Base-by-base conservation (phyloP, 2,797 vertebrate species). In the Hoplostethus atlanticus region DNA sequence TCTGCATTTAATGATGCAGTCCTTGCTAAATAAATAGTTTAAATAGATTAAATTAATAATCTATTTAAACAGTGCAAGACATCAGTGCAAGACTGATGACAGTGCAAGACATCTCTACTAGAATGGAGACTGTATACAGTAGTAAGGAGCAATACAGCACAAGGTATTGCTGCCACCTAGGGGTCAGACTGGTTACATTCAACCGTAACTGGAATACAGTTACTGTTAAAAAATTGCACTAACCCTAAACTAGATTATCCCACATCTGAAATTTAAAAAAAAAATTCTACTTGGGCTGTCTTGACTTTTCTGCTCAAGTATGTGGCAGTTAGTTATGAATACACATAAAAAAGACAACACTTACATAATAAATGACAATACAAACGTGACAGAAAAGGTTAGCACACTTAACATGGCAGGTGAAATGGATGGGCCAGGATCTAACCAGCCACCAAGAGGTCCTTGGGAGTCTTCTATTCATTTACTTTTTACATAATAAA, bases 101-200 rank as follows among this genome's bases (percentile, higher is more conserved):
- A 28, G 28, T 28, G 3, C 28, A 28, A 28, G 28, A 28, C 28
- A 69, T 51, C 25, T 79, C 51, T 71, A 9, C 64, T 64, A 25
- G 17, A 3, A 12, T 2, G 6, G 2, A 1, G 55, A 48, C 15
- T 34, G 28, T 36, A 5, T 2, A n/a, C n/a, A n/a, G n/a, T n/a
- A 21, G 4, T 21, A 16, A 59, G 42, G 3, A 16, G 5, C 16
- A 50, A 17, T 21, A 58, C 1, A n/a, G 10, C 10, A 21, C 2
- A 74, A 8, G 6, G 16, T 42, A 44, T 61, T 83, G 72, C 78
- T 86, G 71, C 82, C 84, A 77, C 71, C 90, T 87, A 48, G 7
- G 71, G 82, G 65, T 44, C n/a, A 80, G 31, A 80, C 15, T 7
- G 9, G 36, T 63, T 15, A 47, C 36, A 52, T 71, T 69, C 1